Percentiles rank a stretch among this genome's conserved stretches.
Conservation (phyloP, 2,797 vertebrate genomes). For the Tamandua tetradactyla region DNA sequence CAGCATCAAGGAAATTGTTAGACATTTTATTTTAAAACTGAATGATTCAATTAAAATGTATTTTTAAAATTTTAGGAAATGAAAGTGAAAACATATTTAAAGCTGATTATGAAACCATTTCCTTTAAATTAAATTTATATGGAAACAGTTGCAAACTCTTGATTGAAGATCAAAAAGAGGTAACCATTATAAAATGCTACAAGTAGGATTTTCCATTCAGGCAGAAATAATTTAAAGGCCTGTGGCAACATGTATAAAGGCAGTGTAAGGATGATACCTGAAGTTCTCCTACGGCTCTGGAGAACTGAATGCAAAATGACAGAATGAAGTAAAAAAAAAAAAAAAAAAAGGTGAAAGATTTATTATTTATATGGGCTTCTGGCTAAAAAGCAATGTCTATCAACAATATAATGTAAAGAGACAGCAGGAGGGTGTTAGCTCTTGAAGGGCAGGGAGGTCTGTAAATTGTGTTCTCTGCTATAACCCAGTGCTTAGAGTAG, state of each 20-base stretch:
- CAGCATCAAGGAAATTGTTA: background rate
- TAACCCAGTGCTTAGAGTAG: background rate
- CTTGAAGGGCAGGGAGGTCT: background rate
- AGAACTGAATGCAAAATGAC: background rate
- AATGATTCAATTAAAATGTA: background rate
- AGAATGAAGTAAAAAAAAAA: background rate
- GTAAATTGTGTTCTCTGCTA: background rate
- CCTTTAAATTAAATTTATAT: background rate
- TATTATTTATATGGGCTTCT: background rate
- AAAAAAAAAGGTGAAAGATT: slow-evolving; percentile 20
- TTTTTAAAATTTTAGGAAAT: background rate
- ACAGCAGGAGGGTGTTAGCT: background rate
- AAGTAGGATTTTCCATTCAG: background rate
- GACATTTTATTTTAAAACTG: background rate
- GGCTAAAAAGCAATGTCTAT: background rate
- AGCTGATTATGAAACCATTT: background rate
- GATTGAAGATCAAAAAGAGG: background rate
- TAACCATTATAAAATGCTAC: background rate
- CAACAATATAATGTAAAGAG: background rate
- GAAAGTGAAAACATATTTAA: background rate
- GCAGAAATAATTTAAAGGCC: background rate
- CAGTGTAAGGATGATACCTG: background rate
- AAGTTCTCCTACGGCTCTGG: background rate
- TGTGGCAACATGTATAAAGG: background rate
- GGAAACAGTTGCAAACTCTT: background rate